Evolutionary conservation across 2,797 vertebrate genomes (phyloP).

Genomic region (Menidia menidia): DNA sequence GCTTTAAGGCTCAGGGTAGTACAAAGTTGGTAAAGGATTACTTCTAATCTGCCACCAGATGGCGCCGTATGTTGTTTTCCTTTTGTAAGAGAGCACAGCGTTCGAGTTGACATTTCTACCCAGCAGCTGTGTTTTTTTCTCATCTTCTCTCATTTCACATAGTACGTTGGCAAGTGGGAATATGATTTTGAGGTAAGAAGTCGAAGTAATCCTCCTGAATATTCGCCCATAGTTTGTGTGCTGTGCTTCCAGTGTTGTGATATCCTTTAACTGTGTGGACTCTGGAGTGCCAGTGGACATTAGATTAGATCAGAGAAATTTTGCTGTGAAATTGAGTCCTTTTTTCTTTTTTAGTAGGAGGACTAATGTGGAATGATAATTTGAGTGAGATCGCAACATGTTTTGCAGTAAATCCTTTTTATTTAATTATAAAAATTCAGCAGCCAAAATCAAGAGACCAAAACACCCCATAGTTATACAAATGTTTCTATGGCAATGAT

Average conservation of each 20-base stretch:
- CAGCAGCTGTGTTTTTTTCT: slow-evolving; percentile 52
- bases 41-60: slow-evolving; percentile 73
- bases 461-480: too few relatives aligned
- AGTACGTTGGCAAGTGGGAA: slow-evolving; percentile 96
- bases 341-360: neutral
- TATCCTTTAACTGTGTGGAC: slow-evolving; percentile 24
- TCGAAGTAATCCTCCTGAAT: slow-evolving; percentile 20
- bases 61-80: slow-evolving; percentile 60
- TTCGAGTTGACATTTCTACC: slow-evolving; percentile 31
- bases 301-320: slow-evolving; percentile 35
- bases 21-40: neutral
- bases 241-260: slow-evolving; percentile 36
- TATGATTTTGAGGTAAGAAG: slow-evolving; percentile 96
- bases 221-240: slow-evolving; percentile 17
- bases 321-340: slow-evolving; percentile 9
- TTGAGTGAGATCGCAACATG: neutral
- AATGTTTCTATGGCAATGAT: too few relatives aligned
- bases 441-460: neutral
- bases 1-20: neutral
- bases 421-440: neutral
- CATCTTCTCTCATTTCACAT: slow-evolving; percentile 63
- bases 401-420: too few relatives aligned
- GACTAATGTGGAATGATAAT: neutral
- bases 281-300: slow-evolving; percentile 30
- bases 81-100: slow-evolving; percentile 9